Conservation (phyloP, 2,797 vertebrate species). For the Kryptolebias ocellatus region DNA sequence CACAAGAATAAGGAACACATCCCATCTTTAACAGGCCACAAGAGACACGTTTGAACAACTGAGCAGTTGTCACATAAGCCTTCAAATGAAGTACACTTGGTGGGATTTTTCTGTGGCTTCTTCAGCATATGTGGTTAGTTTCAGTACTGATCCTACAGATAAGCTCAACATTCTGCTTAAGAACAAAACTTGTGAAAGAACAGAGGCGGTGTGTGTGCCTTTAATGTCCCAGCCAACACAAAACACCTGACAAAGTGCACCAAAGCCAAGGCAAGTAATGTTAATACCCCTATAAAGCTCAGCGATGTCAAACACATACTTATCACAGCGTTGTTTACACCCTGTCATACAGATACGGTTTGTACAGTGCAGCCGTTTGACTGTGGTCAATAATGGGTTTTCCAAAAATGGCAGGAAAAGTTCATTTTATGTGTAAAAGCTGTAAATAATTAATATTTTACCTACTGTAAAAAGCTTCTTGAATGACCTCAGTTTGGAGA, state of each 20-base stretch:
- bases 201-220: not conserved
- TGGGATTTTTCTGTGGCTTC: not conserved
- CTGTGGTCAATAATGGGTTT: too few species aligned
- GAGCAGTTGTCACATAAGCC: not conserved
- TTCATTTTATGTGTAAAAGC: too few species aligned
- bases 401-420: too few species aligned
- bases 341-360: not conserved
- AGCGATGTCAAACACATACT: not conserved
- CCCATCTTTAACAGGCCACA: not conserved
- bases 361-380: too few species aligned
- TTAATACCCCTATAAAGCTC: not conserved
- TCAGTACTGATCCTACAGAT: not conserved
- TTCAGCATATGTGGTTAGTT: not conserved
- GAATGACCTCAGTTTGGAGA: too few species aligned
- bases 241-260: not conserved
- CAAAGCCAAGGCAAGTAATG: conserved; percentile 2
- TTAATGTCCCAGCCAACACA: not conserved
- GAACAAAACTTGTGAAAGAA: not conserved
- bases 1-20: not conserved
- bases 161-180: not conserved
- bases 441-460: too few species aligned
- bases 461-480: too few species aligned
- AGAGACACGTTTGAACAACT: not conserved
- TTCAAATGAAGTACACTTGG: too few species aligned
- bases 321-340: not conserved